Percentiles rank a stretch among this genome's conserved stretches.
phyloP scores from a whole-genome alignment of 2,888 invertebrate species.

The Cheilosia vulpina region DNA sequence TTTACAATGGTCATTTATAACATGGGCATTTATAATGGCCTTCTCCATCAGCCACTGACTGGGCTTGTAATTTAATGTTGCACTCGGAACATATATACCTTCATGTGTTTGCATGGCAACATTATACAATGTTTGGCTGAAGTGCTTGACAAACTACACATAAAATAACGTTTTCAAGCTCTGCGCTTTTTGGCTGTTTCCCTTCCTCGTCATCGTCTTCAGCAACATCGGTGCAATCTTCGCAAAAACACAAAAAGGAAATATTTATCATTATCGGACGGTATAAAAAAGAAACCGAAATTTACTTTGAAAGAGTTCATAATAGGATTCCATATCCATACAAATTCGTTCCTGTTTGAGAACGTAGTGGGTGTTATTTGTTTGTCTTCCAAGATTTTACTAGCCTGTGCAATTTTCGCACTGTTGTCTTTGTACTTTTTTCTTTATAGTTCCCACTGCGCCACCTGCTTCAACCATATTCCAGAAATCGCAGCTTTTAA shows the following conservation, averaged over 20 bases:
- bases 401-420: conserved; percentile 3
- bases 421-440: conserved; percentile 18
- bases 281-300: not conserved
- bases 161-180: not conserved
- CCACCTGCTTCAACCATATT: conserved; percentile 25
- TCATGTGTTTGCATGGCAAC: no score
- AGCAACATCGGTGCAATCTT: not conserved
- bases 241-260: not conserved
- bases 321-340: conserved; percentile 18
- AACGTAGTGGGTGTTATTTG: conserved; percentile 21
- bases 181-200: not conserved
- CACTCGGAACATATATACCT: no score
- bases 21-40: no score
- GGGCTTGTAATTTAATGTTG: no score
- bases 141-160: not conserved
- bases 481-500: conserved; percentile 4
- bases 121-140: not conserved
- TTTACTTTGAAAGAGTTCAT: conserved; percentile 18
- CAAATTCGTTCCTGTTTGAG: conserved; percentile 1
- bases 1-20: no score
- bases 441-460: conserved; percentile 9
- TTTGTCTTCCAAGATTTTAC: conserved; percentile 10
- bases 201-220: not conserved
- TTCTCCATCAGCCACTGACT: no score
- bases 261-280: not conserved